Percentiles rank a stretch among this genome's conserved stretches.
Conservation (phyloP, 2,797 vertebrate genomes). For the Gobionotothen gibberifrons region DNA sequence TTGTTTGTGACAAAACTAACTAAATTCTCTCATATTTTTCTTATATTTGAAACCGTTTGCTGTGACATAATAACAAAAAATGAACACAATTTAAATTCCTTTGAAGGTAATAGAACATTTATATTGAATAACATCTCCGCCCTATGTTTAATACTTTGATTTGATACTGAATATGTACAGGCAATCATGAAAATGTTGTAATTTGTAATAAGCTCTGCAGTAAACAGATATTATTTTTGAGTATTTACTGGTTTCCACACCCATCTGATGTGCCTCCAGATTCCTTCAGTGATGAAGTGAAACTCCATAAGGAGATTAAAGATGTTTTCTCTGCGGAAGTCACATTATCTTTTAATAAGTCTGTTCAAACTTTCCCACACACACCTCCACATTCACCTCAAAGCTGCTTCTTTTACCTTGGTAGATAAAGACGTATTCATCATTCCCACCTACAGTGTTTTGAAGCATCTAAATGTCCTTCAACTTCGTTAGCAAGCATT, state of each 20-base stretch:
- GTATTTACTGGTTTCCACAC: constrained; percentile 21
- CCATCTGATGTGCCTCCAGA: constrained; percentile 40
- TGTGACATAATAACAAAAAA: too few relatives aligned
- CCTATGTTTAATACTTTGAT: too few relatives aligned
- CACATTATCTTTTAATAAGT: neutral
- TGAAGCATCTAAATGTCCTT: constrained; percentile 15
- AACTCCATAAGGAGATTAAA: constrained; percentile 12
- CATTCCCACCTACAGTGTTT: constrained; percentile 7
- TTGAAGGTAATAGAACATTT: too few relatives aligned
- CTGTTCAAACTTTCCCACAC: constrained; percentile 1
- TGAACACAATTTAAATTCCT: too few relatives aligned
- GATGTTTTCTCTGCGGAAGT: constrained; percentile 18
- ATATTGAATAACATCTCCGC: too few relatives aligned
- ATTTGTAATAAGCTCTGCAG: neutral
- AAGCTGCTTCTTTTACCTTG: constrained; percentile 18
- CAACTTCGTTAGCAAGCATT: constrained; percentile 17
- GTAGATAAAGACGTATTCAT: constrained; percentile 13
- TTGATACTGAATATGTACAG: neutral
- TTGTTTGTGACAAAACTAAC: neutral
- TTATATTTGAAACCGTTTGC: too few relatives aligned
- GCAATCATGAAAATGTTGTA: neutral
- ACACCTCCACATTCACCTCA: neutral
- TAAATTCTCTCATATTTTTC: neutral
- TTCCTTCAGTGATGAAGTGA: constrained; percentile 26
- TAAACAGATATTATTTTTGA: neutral